phyloP scores from a whole-genome alignment of 2,888 invertebrate species.

The Halictus quadricinctus region DNA sequence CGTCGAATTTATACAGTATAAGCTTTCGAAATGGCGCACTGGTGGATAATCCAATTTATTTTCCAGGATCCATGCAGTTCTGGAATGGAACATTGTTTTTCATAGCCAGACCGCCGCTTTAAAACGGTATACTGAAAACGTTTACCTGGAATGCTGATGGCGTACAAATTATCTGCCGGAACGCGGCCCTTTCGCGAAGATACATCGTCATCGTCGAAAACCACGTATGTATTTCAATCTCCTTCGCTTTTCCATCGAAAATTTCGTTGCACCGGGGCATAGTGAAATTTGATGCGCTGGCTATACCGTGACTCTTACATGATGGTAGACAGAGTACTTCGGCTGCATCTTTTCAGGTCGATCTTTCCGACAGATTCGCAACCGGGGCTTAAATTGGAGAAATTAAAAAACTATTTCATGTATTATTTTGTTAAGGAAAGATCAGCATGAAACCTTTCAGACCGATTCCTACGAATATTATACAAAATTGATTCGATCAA shows the following conservation, averaged over 20 bases:
- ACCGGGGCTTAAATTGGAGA: neutral
- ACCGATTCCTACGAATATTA: too few relatives aligned
- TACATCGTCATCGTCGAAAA: conserved; percentile 1
- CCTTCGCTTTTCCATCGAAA: conserved; percentile 1
- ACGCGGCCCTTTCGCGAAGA: neutral
- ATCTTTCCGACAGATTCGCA: neutral
- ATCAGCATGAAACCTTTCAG: neutral
- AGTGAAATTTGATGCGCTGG: neutral
- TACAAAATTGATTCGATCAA: too few relatives aligned
- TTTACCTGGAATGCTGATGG: neutral
- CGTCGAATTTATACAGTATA: neutral
- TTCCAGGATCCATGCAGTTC: neutral
- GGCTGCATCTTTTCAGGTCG: neutral
- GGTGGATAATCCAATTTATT: neutral
- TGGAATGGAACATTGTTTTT: neutral
- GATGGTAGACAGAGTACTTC: neutral
- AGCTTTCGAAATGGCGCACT: neutral
- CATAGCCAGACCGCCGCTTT: neutral
- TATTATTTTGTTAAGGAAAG: neutral
- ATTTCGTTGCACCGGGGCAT: neutral
- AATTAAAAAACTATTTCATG: neutral
- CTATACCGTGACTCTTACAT: neutral
- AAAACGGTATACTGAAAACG: neutral
- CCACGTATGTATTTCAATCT: conserved; percentile 9
- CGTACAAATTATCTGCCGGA: conserved; percentile 11